Evolutionary conservation across 2,113 vertebrate genomes (phyloP).

Genomic region (Hypocryptadius cinnamomeus): DNA sequence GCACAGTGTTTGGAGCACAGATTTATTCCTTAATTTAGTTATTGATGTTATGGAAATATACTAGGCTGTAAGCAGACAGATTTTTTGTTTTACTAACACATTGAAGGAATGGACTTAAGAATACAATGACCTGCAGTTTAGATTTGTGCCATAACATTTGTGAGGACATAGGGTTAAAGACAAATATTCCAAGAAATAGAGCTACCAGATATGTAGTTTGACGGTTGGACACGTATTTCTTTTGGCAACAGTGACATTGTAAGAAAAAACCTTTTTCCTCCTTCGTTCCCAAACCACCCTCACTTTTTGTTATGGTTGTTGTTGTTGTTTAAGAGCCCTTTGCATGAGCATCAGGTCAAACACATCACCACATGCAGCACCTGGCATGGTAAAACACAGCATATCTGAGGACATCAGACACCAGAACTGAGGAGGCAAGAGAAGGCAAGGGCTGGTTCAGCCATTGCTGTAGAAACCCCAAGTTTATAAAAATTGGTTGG

Average conservation of each 20-base stretch:
- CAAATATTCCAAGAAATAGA: background rate
- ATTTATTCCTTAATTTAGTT: background rate
- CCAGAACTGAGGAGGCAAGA: background rate
- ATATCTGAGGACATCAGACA: background rate
- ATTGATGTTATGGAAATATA: background rate
- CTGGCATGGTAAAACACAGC: background rate
- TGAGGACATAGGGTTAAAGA: background rate
- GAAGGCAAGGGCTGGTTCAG: background rate
- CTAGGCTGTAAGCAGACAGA: background rate
- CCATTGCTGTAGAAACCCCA: background rate
- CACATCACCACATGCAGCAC: background rate
- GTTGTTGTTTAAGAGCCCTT: background rate
- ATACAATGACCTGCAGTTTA: background rate
- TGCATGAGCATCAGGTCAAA: background rate
- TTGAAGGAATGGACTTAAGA: background rate
- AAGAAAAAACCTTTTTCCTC: background rate
- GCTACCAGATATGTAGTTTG: background rate
- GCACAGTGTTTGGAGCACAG: background rate
- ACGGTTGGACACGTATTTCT: background rate
- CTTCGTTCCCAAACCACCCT: background rate
- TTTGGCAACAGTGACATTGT: background rate
- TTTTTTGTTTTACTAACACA: background rate
- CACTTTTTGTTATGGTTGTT: background rate
- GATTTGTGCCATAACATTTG: background rate
- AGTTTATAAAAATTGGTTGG: background rate